A percentile compares a stretch with the other conserved stretches of the same genome.
These are phyloP conservation scores for Lacerta viridis DNA, from an alignment of 2,797 vertebrate species.

Conservation along the genomic window DNA sequence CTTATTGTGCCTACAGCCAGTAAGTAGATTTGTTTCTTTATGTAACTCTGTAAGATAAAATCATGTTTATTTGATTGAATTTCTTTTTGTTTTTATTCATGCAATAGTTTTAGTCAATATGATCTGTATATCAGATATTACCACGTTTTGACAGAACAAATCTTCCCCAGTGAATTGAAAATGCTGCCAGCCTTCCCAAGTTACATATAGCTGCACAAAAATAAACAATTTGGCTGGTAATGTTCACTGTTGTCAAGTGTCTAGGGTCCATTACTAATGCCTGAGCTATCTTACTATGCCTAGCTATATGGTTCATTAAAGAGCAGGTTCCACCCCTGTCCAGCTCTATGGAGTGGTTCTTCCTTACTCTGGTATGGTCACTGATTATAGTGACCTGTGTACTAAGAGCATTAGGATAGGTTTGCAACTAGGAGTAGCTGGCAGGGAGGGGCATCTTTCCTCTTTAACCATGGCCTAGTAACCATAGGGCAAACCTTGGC, in stretches of 20 bases:
- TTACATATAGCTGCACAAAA: background rate
- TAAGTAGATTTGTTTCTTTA: conserved; percentile 78
- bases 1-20: conserved; percentile 97
- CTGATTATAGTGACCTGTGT: background rate
- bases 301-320: background rate
- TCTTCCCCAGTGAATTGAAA: background rate
- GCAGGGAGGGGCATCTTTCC: too few species aligned
- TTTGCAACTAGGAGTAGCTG: background rate
- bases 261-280: background rate
- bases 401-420: background rate
- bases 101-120: background rate
- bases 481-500: too few species aligned
- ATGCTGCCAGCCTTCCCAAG: background rate
- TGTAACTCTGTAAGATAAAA: background rate
- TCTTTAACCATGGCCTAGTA: too few species aligned
- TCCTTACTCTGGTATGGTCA: too few species aligned
- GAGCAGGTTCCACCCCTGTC: background rate
- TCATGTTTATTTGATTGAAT: background rate
- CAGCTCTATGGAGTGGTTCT: background rate
- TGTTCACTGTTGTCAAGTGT: background rate
- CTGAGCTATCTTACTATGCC: background rate
- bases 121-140: background rate
- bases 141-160: background rate
- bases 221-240: background rate
- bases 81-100: background rate